Percentiles rank a stretch among this genome's conserved stretches.
Evolutionary conservation across 2,113 vertebrate genomes (phyloP).

Genomic region (Helogale parvula): DNA sequence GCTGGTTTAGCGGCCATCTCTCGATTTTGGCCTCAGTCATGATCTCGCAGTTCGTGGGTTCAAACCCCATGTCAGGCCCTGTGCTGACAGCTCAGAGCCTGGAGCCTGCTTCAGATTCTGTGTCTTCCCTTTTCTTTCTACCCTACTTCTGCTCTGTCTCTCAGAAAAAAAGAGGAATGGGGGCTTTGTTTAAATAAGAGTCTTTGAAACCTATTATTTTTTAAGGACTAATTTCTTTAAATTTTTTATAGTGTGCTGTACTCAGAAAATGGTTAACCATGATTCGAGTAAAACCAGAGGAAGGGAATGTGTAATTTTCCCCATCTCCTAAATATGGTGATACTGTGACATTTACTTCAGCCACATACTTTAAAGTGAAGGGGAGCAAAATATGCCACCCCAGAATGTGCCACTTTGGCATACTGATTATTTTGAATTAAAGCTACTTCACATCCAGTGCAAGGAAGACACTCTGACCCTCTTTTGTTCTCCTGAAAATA

Average conservation of each 20-base stretch:
- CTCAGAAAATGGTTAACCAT: not conserved
- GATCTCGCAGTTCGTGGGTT: too few relatives aligned
- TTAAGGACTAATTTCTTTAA: not conserved
- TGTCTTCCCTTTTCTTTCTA: too few relatives aligned
- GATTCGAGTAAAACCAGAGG: conserved; percentile 19
- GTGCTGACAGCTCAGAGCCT: too few relatives aligned
- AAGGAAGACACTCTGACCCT: not conserved
- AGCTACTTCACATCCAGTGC: not conserved
- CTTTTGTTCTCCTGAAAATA: not conserved
- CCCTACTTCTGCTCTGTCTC: too few relatives aligned
- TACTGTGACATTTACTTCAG: not conserved
- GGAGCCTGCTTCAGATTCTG: too few relatives aligned
- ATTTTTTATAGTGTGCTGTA: not conserved
- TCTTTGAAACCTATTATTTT: not conserved
- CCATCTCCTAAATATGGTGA: not conserved
- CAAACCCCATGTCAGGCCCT: too few relatives aligned
- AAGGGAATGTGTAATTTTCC: not conserved
- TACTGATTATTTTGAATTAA: not conserved
- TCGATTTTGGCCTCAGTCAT: too few relatives aligned
- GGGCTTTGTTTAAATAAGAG: not conserved
- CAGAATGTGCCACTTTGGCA: not conserved
- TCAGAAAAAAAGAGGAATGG: not conserved
- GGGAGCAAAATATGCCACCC: not conserved
- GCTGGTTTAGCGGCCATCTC: too few relatives aligned
- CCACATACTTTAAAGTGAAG: not conserved